phyloP scores from a whole-genome alignment of 2,113 vertebrate species.

The Potamarius usumacintae region DNA sequence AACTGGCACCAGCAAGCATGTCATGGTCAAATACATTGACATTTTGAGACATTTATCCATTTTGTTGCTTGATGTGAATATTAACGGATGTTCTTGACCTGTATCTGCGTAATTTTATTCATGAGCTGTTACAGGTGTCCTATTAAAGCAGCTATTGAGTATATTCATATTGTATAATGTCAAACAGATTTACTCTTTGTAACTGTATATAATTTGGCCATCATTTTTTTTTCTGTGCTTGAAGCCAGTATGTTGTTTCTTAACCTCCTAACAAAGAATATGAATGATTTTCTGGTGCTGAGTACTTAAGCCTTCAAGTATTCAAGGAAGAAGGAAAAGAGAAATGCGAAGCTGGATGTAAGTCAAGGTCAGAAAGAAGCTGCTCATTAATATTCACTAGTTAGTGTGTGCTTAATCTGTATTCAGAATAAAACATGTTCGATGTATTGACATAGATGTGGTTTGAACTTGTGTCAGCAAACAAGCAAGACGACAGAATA shows the following conservation, averaged over 20 bases:
- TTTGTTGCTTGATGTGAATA: too few species aligned
- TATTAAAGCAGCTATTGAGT: background rate
- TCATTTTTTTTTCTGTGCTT: background rate
- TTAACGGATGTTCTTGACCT: background rate
- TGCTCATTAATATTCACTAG: background rate
- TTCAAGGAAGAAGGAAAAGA: background rate
- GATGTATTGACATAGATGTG: background rate
- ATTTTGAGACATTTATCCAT: too few species aligned
- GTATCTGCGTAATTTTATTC: background rate
- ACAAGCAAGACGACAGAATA: background rate
- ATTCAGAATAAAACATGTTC: constrained; percentile 5
- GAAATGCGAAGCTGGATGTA: background rate
- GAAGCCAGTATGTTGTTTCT: background rate
- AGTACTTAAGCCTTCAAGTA: background rate
- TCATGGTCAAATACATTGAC: too few species aligned
- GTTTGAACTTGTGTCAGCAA: background rate
- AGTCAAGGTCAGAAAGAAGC: background rate
- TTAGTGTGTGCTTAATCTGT: background rate
- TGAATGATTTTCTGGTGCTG: background rate
- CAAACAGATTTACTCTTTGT: background rate
- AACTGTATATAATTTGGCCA: background rate
- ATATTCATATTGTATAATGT: background rate
- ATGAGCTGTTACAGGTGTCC: background rate
- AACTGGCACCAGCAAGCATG: background rate
- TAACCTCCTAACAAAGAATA: background rate